Conservation (phyloP, 2,113 vertebrate genomes). For the Myiozetetes cayanensis region DNA sequence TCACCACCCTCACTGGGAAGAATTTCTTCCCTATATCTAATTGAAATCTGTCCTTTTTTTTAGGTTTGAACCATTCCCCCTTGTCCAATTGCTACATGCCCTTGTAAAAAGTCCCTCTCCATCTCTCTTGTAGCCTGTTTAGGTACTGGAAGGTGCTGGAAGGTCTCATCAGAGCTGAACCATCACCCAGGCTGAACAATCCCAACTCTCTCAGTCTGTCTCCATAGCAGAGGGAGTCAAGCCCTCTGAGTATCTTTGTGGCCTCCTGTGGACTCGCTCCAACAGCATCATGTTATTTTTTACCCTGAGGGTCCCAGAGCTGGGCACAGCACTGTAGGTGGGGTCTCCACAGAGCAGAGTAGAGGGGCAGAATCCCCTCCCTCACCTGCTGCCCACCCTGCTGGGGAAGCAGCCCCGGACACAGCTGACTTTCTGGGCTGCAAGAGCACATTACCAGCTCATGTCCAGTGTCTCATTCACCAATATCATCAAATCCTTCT, state of each 20-base stretch:
- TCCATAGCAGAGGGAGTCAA: neutral
- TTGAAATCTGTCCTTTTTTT: neutral
- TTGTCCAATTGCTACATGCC: neutral
- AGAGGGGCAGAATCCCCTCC: neutral
- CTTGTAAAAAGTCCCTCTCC: neutral
- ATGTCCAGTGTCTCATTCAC: neutral
- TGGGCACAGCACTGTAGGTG: neutral
- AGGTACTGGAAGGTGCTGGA: neutral
- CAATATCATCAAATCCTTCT: neutral
- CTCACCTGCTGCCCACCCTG: fast-evolving
- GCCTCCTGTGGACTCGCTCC: neutral
- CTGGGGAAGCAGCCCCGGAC: neutral
- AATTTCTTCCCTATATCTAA: neutral
- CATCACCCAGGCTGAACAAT: neutral
- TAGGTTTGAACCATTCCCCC: neutral
- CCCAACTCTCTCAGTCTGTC: neutral
- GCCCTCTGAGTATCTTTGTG: neutral
- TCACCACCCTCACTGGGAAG: neutral
- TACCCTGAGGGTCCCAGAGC: neutral
- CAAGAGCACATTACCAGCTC: neutral
- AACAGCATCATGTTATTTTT: neutral
- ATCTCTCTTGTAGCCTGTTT: neutral
- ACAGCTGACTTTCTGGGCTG: neutral
- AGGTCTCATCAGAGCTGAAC: neutral
- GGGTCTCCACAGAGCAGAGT: neutral